Percentiles rank a stretch among this genome's conserved stretches.
phyloP scores from a whole-genome alignment of 2,113 vertebrate genomes.

The Callaeas wilsoni region DNA sequence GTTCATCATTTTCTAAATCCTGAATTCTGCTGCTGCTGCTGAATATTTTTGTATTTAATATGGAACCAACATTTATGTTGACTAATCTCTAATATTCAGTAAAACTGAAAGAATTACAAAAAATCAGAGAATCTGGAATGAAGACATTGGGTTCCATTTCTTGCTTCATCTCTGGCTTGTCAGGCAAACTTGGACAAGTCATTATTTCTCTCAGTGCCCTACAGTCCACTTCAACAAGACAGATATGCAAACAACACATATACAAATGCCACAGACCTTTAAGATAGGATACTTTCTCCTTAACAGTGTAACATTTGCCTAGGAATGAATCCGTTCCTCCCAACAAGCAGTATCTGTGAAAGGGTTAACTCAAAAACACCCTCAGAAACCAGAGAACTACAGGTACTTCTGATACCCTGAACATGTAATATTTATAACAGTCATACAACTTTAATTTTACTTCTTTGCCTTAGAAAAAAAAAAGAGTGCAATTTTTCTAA shows the following conservation, averaged over 20 bases:
- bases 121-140: neutral
- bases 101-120: neutral
- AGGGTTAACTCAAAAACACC: conserved; percentile 63
- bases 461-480: conserved; percentile 63
- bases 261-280: neutral
- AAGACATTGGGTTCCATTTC: neutral
- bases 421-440: conserved; percentile 79
- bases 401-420: conserved; percentile 66
- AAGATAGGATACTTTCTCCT: neutral
- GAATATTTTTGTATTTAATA: neutral
- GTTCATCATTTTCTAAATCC: neutral
- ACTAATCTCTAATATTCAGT: neutral
- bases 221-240: neutral
- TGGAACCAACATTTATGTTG: neutral
- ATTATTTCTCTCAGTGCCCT: neutral
- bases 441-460: conserved; percentile 81
- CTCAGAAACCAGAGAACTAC: conserved; percentile 48
- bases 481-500: conserved; percentile 63
- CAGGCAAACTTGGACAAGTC: neutral
- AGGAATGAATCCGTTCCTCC: neutral
- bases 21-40: neutral
- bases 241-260: neutral
- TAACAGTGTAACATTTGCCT: neutral
- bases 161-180: neutral
- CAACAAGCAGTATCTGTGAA: conserved; percentile 12